Evolutionary conservation across 2,888 invertebrate species (phyloP).

Genomic region (Nemoura dubitans): DNA sequence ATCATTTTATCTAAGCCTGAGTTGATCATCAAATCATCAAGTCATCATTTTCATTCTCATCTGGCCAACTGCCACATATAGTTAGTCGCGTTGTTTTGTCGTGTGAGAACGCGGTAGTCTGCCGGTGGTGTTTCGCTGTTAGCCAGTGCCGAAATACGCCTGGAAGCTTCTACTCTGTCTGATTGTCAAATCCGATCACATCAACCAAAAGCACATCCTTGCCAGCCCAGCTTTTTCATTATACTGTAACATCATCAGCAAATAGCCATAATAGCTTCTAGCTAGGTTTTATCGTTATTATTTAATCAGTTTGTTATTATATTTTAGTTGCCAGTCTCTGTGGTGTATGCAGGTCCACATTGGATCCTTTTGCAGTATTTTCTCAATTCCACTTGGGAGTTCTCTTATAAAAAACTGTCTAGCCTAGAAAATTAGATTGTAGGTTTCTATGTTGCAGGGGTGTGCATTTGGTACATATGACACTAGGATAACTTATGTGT

Average conservation of each 20-base stretch:
- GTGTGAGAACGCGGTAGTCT: background rate
- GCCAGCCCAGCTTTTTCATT: background rate
- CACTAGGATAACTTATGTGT: background rate
- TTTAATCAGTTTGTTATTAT: background rate
- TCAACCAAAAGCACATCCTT: background rate
- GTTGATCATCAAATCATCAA: background rate
- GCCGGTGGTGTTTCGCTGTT: background rate
- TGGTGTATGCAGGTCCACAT: background rate
- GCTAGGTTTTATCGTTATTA: background rate
- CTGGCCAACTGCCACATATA: background rate
- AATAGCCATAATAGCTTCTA: background rate
- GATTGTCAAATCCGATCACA: background rate
- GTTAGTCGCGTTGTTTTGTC: background rate
- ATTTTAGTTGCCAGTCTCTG: background rate
- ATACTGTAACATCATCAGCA: background rate
- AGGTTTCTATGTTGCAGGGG: background rate
- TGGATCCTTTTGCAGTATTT: background rate
- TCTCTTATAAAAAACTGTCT: background rate
- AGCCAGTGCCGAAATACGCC: background rate
- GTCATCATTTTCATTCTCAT: background rate
- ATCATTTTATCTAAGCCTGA: background rate
- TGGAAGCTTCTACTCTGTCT: background rate
- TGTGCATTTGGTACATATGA: constrained; percentile 3
- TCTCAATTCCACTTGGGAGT: background rate
- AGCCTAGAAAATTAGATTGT: background rate